These are phyloP conservation scores for Gortyna flavago DNA, from an alignment of 2,888 invertebrate species.

Conservation along the genomic window DNA sequence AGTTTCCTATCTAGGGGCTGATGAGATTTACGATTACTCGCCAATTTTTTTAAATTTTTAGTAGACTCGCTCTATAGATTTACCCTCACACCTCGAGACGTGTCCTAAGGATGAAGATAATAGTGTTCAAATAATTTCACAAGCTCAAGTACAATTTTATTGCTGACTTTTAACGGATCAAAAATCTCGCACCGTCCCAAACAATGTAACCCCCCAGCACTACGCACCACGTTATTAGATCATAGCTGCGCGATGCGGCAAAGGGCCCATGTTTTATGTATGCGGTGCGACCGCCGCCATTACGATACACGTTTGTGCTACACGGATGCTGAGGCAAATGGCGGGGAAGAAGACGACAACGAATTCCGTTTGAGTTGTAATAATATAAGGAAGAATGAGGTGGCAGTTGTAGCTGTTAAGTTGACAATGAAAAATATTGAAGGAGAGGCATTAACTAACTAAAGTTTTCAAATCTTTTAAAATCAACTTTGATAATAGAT, in stretches of 20 bases:
- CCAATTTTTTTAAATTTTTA: no score
- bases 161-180: background rate
- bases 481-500: background rate
- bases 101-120: no score
- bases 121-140: background rate
- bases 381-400: constrained; percentile 19
- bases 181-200: constrained; percentile 56
- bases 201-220: constrained; percentile 68
- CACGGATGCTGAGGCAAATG: constrained; percentile 55
- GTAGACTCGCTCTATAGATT: no score
- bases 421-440: background rate
- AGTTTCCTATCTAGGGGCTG: no score
- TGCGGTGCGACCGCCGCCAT: constrained; percentile 71
- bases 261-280: constrained; percentile 86
- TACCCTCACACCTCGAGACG: no score
- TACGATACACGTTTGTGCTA: constrained; percentile 60
- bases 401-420: background rate
- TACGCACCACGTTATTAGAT: constrained; percentile 86
- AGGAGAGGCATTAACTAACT: background rate
- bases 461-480: background rate
- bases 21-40: no score
- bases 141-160: background rate
- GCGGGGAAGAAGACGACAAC: constrained; percentile 15
- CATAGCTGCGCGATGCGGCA: constrained; percentile 83
- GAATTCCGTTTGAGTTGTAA: constrained; percentile 40